Conservation (phyloP, 2,888 invertebrate species). For the Netelia melanura region DNA sequence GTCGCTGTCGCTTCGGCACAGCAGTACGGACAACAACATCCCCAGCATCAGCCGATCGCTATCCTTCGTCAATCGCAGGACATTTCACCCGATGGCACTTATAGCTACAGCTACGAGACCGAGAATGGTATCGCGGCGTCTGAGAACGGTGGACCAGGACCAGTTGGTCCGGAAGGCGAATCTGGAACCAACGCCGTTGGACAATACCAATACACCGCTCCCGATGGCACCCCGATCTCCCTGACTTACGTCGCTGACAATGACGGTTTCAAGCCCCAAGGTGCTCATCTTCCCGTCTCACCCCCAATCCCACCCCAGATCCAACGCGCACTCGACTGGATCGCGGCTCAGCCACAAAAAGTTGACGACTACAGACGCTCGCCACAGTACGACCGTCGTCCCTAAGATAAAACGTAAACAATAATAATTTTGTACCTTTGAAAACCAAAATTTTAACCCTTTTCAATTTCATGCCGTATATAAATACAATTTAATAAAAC, state of each 20-base stretch:
- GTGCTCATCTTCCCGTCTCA: conserved; percentile 69
- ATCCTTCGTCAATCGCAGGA: conserved; percentile 69
- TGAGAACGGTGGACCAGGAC: conserved; percentile 65
- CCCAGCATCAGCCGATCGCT: conserved; percentile 51
- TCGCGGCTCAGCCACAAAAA: conserved; percentile 64
- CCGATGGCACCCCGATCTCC: conserved; percentile 58
- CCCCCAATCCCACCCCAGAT: conserved; percentile 69
- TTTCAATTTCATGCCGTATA: too few species aligned
- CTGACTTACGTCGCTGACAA: conserved; percentile 68
- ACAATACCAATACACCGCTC: conserved; percentile 62
- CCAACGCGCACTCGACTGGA: conserved; percentile 64
- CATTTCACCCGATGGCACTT: conserved; percentile 66
- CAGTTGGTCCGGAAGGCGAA: conserved; percentile 49
- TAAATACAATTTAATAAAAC: too few species aligned
- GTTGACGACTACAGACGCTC: conserved; percentile 19
- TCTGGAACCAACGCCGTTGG: conserved; percentile 53
- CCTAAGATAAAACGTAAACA: conserved; percentile 2
- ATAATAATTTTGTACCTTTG: not conserved
- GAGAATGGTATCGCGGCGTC: conserved; percentile 67
- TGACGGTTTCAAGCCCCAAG: conserved; percentile 70
- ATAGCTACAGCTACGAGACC: conserved; percentile 66
- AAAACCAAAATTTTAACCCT: too few species aligned
- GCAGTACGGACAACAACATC: not conserved
- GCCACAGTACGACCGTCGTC: conserved; percentile 37
- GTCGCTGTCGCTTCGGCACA: conserved; percentile 66